Conservation (phyloP, 2,113 vertebrate species). For the Elaphurus davidianus region DNA sequence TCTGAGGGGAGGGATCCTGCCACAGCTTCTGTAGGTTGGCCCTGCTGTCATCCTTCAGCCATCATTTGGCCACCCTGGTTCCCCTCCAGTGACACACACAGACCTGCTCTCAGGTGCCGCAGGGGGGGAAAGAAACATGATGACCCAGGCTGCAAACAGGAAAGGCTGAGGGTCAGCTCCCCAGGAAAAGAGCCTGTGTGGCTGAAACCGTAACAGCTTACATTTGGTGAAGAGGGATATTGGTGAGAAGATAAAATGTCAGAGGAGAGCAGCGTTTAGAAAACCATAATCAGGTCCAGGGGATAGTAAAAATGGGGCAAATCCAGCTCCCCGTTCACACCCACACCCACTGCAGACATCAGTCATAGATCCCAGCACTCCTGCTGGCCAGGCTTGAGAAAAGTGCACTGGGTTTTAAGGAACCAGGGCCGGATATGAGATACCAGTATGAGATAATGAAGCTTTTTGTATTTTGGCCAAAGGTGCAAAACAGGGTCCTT, state of each 20-base stretch:
- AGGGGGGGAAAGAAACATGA: background rate
- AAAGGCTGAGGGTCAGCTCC: background rate
- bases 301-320: background rate
- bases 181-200: too few species aligned
- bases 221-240: background rate
- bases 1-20: background rate
- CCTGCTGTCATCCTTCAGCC: background rate
- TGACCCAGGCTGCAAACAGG: background rate
- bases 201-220: too few species aligned
- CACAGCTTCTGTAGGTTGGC: background rate
- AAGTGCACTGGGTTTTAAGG: background rate
- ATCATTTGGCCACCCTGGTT: too few species aligned
- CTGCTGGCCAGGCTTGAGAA: background rate
- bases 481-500: constrained; percentile 14
- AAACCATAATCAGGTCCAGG: rapidly evolving
- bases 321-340: rapidly evolving
- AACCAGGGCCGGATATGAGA: background rate
- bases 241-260: background rate
- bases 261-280: background rate
- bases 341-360: background rate
- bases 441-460: background rate
- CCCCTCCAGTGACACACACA: background rate
- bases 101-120: background rate
- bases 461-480: constrained; percentile 44
- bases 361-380: rapidly evolving